A percentile compares a stretch with the other conserved stretches of the same genome.
phyloP scores from a whole-genome alignment of 2,888 invertebrate species.

The Phaedon cochleariae region DNA sequence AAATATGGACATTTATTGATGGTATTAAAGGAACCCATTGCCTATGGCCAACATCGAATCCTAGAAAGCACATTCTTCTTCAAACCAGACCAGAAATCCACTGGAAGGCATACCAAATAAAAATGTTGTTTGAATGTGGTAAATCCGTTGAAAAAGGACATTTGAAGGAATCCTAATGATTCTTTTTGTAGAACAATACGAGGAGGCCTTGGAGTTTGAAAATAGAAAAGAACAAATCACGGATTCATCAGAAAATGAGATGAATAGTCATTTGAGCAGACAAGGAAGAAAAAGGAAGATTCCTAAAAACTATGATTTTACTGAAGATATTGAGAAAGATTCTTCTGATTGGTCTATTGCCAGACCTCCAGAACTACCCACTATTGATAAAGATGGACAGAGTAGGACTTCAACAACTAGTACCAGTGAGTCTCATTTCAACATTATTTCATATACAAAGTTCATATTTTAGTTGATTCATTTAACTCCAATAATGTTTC shows the following conservation, averaged over 20 bases:
- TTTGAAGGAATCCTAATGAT: neutral
- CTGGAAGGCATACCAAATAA: constrained; percentile 20
- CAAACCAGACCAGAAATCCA: constrained; percentile 16
- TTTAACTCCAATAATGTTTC: constrained; percentile 6
- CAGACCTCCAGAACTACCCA: constrained; percentile 13
- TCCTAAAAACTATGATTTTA: constrained; percentile 10
- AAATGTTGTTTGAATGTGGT: constrained; percentile 11
- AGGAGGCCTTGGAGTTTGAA: constrained; percentile 12
- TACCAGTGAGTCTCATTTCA: constrained; percentile 9
- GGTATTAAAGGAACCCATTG: constrained; percentile 10
- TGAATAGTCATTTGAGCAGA: constrained; percentile 10
- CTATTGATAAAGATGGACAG: constrained; percentile 7
- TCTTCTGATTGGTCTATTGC: constrained; percentile 8
- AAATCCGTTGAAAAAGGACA: neutral
- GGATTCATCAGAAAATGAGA: constrained; percentile 10
- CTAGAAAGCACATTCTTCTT: constrained; percentile 15
- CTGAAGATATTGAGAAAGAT: constrained; percentile 5
- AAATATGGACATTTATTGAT: constrained; percentile 10
- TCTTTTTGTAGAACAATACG: constrained; percentile 18
- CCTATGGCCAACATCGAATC: constrained; percentile 13
- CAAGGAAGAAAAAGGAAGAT: constrained; percentile 14
- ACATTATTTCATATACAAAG: constrained; percentile 7
- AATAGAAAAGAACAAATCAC: constrained; percentile 11
- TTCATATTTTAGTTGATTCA: too few relatives aligned
- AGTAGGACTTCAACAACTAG: constrained; percentile 11